Conservation (phyloP, 2,888 invertebrate species). For the Heteropelma amictum region DNA sequence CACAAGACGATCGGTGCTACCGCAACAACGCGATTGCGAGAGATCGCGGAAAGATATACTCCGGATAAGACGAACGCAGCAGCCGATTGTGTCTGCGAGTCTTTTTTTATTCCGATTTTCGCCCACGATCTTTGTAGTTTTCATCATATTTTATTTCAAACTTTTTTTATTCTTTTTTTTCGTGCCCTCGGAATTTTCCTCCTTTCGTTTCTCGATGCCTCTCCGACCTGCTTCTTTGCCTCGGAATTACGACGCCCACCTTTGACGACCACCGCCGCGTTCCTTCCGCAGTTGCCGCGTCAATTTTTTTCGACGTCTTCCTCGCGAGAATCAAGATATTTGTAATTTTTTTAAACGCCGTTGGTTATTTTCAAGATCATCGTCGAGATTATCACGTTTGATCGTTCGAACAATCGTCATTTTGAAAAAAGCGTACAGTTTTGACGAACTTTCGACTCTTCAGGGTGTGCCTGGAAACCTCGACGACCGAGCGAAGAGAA, state of each 20-base stretch:
- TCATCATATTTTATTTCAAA: background rate
- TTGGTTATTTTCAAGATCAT: too few relatives aligned
- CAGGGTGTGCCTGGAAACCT: too few relatives aligned
- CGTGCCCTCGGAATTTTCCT: conserved; percentile 22
- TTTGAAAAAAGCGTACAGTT: too few relatives aligned
- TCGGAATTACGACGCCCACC: conserved; percentile 15
- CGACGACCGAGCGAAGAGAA: too few relatives aligned
- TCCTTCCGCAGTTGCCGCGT: conserved; percentile 4
- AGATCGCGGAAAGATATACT: conserved; percentile 5
- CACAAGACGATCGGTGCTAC: conserved; percentile 30
- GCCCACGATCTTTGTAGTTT: conserved; percentile 24
- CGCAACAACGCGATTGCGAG: conserved; percentile 27
- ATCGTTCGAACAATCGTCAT: too few relatives aligned
- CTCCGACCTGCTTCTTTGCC: conserved; percentile 17
- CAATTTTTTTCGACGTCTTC: too few relatives aligned
- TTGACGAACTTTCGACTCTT: too few relatives aligned
- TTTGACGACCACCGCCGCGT: background rate
- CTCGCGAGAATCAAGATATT: too few relatives aligned
- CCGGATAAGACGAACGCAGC: background rate
- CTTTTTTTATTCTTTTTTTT: background rate
- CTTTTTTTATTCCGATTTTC: conserved; percentile 41
- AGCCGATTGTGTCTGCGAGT: conserved; percentile 26
- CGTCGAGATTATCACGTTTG: too few relatives aligned
- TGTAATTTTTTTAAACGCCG: too few relatives aligned
- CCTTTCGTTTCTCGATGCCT: conserved; percentile 8